These are phyloP conservation scores for Charina bottae DNA, from an alignment of 2,113 vertebrate genomes.

Conservation along the genomic window DNA sequence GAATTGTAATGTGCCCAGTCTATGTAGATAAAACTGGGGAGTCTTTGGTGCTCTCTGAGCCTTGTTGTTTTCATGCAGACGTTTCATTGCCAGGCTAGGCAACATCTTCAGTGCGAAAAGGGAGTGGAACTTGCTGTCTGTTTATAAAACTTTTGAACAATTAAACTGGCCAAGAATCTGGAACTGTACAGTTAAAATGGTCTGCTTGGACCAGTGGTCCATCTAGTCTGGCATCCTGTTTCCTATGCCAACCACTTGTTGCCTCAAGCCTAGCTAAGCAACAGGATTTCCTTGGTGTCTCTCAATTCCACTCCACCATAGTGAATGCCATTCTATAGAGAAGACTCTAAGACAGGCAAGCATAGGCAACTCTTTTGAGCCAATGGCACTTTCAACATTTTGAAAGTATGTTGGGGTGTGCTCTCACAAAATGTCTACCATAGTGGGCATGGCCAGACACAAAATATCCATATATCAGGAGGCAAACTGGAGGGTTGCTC, in stretches of 20 bases:
- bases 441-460: neutral
- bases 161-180: neutral
- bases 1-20: neutral
- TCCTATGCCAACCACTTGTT: neutral
- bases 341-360: neutral
- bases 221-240: neutral
- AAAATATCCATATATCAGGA: neutral
- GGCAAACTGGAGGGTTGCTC: neutral
- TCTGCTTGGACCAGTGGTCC: neutral
- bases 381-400: too few species aligned
- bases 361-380: neutral
- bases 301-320: neutral
- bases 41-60: too few species aligned
- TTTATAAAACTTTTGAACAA: neutral
- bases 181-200: neutral
- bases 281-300: neutral
- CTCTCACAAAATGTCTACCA: neutral
- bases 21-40: neutral
- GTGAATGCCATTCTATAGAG: neutral
- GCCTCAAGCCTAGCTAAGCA: neutral
- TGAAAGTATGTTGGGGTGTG: neutral
- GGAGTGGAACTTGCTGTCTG: too few species aligned
- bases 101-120: too few species aligned
- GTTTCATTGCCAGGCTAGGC: too few species aligned
- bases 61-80: too few species aligned